A percentile compares a stretch with the other conserved stretches of the same genome.
phyloP scores from a whole-genome alignment of 2,797 vertebrate species.

The Thunnus albacares region DNA sequence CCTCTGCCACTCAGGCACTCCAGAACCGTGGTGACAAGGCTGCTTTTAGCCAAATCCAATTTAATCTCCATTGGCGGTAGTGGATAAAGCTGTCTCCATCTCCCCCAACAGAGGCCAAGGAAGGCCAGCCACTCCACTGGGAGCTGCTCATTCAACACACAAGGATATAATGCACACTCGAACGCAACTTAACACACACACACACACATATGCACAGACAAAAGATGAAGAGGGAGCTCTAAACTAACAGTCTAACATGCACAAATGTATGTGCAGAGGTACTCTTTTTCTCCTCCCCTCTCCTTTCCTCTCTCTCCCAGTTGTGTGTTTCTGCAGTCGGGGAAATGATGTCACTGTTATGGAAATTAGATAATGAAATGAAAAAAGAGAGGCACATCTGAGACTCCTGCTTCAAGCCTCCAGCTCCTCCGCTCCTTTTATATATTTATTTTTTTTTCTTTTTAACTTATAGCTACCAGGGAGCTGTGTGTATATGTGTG shows the following conservation, averaged over 20 bases:
- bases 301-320: not conserved
- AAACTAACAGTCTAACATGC: conserved; percentile 37
- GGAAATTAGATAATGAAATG: conserved; percentile 63
- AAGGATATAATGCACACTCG: conserved; percentile 46
- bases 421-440: conserved; percentile 36
- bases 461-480: conserved; percentile 24
- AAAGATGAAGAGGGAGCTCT: conserved; percentile 18
- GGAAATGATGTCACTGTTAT: conserved; percentile 62
- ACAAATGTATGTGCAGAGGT: conserved; percentile 10
- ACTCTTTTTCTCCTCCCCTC: not conserved
- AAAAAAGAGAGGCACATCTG: conserved; percentile 53
- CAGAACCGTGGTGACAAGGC: conserved; percentile 67
- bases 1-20: conserved; percentile 70
- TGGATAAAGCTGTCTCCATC: conserved; percentile 77
- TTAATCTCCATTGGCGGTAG: conserved; percentile 78
- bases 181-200: conserved; percentile 24
- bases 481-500: conserved; percentile 14
- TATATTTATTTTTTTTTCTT: conserved; percentile 3
- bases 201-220: not conserved
- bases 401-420: conserved; percentile 52
- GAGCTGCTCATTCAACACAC: conserved; percentile 58
- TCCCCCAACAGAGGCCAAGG: conserved; percentile 55
- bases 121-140: conserved; percentile 54
- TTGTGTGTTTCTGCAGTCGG: conserved; percentile 47
- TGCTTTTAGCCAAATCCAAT: conserved; percentile 83